Evolutionary conservation across 2,113 vertebrate species (phyloP), one percentile per base, ranked within the genome.

Genomic region (Gopherus evgoodei): DNA sequence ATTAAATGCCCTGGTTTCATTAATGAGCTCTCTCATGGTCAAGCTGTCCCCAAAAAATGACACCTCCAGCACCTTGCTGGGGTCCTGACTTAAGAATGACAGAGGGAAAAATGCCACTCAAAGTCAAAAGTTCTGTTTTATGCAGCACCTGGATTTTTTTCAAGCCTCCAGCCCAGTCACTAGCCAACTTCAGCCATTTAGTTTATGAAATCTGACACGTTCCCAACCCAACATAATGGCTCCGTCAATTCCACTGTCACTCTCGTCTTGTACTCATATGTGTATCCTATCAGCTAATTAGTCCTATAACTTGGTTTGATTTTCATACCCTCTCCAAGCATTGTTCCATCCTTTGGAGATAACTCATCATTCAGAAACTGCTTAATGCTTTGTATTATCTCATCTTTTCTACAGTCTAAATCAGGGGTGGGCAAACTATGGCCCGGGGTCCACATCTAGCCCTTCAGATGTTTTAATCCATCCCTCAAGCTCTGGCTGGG

Each of bases 81-180:
- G 50, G 42, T 49, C 42, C 52, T 11, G 4, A 5, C 0, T 8
- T 0, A 81, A 14, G 76, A 44, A 57, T 0, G 25, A 2, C 19
- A 79, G 14, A 35, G 53, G 62, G 59, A 62, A 8, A 35, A 8
- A 35, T 65, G 7, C 14, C 62, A 82, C 1, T 2, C 83, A 14
- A 14, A 53, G 81, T 49, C 16, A 89, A 24, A 90, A 29, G 56
- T 91, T 59, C 52, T 88, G 81, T 25, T 82, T 86, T n/a, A 59
- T 50, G 11, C 2, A 2, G 17, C 21, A 2, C 1, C 25, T 17
- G 19, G 14, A 1, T 14, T 82, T 84, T 80, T 80, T 57, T 81
- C 27, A 35, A 88, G 31, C 6, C 38, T 31, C 3, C 59, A 62
- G 59, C 29, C n/a, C 49, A 75, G 3, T 1, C 86, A 44, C 5